Evolutionary conservation across 2,888 invertebrate species (phyloP).

Genomic region (Phymatocera aterrima): DNA sequence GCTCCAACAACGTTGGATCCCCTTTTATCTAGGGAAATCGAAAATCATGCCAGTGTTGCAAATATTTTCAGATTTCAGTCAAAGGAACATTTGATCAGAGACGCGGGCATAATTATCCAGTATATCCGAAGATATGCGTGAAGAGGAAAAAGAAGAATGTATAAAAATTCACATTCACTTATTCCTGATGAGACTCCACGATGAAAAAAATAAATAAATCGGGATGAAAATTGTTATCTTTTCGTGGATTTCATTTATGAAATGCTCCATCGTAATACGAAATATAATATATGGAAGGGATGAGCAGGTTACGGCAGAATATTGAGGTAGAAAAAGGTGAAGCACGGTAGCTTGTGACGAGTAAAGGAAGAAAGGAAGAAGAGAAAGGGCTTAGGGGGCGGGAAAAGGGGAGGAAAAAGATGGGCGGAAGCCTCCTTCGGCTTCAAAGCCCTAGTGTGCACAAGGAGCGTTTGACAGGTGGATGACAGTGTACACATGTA

Average conservation of each 20-base stretch:
- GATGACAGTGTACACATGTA: not conserved
- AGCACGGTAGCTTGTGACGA: not conserved
- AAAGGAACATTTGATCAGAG: no score
- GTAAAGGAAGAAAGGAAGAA: not conserved
- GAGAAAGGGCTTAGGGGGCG: not conserved
- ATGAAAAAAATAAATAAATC: not conserved
- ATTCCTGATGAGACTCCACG: not conserved
- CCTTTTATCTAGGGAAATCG: no score
- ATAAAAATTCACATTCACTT: no score
- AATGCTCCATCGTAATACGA: not conserved
- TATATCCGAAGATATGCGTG: no score
- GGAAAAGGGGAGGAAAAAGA: not conserved
- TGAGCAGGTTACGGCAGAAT: not conserved
- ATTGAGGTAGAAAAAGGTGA: not conserved
- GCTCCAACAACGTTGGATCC: no score
- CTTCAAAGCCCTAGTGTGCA: conserved; percentile 25
- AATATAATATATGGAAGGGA: not conserved
- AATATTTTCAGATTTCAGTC: no score
- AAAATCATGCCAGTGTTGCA: no score
- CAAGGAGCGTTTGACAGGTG: conserved; percentile 37
- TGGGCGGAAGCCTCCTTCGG: conserved; percentile 11
- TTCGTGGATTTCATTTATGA: conserved; percentile 2
- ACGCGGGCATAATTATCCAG: no score
- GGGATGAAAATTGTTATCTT: not conserved
- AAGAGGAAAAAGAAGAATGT: no score